These are phyloP conservation scores for Apteryx owenii DNA, from an alignment of 2,113 vertebrate genomes.

Conservation along the genomic window DNA sequence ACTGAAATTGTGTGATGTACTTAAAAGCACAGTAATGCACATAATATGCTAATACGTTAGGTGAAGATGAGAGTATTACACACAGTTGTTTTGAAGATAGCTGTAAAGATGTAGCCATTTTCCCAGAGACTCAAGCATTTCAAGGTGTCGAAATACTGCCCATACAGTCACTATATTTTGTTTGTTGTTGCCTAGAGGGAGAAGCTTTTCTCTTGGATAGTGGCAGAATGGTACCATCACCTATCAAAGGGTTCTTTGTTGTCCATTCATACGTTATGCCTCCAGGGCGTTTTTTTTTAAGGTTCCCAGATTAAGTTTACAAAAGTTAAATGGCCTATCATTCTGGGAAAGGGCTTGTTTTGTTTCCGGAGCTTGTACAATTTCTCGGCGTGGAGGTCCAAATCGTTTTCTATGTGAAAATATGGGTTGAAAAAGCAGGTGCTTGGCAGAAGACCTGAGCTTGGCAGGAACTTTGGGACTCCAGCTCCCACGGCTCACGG, in stretches of 20 bases:
- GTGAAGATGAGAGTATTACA: not conserved
- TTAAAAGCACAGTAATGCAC: not conserved
- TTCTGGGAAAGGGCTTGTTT: conserved; percentile 40
- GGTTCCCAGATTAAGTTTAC: not conserved
- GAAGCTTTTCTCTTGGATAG: not conserved
- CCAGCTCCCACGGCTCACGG: not conserved
- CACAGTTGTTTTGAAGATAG: not conserved
- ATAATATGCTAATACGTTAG: not conserved
- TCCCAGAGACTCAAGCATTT: not conserved
- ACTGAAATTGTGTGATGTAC: not conserved
- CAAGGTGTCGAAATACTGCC: not conserved
- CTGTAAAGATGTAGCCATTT: not conserved
- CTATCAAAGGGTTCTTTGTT: not conserved
- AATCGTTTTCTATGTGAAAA: conserved; percentile 18
- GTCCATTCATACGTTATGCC: not conserved
- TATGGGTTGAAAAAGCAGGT: conserved; percentile 38
- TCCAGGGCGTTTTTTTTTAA: not conserved
- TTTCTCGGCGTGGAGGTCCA: conserved; percentile 21
- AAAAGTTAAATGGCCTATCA: not conserved
- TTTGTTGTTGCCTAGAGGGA: not conserved
- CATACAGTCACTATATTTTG: not conserved
- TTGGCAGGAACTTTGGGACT: conserved; percentile 26
- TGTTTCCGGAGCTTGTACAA: not conserved
- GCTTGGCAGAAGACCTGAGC: conserved; percentile 51
- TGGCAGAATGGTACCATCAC: not conserved